These are phyloP conservation scores for Thamnophis sirtalis DNA, from an alignment of 2,113 vertebrate species.

Conservation along the genomic window DNA sequence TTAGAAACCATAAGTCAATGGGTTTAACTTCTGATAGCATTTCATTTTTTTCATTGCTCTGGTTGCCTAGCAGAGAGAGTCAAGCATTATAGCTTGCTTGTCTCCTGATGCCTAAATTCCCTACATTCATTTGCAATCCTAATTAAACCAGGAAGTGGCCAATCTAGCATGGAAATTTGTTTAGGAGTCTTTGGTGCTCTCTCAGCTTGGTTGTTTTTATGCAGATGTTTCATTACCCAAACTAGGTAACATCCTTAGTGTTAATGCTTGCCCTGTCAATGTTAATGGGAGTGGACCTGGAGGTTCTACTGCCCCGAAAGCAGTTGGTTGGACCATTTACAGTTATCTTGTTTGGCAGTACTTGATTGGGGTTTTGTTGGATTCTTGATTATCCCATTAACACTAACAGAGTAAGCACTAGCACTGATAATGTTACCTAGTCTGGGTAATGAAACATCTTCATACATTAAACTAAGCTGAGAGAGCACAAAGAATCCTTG, in stretches of 20 bases:
- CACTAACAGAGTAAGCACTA: too few species aligned
- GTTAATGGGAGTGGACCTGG: too few species aligned
- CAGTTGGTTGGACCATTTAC: too few species aligned
- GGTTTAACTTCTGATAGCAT: neutral
- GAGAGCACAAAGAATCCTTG: too few species aligned
- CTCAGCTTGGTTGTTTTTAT: too few species aligned
- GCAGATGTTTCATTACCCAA: too few species aligned
- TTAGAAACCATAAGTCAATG: neutral
- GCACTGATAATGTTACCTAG: too few species aligned
- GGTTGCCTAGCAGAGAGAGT: neutral
- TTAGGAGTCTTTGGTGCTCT: neutral
- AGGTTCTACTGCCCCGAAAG: too few species aligned
- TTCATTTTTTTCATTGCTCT: neutral
- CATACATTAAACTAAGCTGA: too few species aligned
- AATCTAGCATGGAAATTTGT: neutral
- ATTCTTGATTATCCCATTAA: neutral
- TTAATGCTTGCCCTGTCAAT: too few species aligned
- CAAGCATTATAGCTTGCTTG: neutral
- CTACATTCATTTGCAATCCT: neutral
- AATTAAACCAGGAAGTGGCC: neutral
- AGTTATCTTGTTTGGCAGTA: neutral
- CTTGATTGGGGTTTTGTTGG: neutral
- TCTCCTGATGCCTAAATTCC: neutral
- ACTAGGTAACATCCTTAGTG: too few species aligned
- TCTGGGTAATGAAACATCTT: too few species aligned